Conservation (phyloP, 2,113 vertebrate genomes). For the Ctenodactylus gundi region DNA sequence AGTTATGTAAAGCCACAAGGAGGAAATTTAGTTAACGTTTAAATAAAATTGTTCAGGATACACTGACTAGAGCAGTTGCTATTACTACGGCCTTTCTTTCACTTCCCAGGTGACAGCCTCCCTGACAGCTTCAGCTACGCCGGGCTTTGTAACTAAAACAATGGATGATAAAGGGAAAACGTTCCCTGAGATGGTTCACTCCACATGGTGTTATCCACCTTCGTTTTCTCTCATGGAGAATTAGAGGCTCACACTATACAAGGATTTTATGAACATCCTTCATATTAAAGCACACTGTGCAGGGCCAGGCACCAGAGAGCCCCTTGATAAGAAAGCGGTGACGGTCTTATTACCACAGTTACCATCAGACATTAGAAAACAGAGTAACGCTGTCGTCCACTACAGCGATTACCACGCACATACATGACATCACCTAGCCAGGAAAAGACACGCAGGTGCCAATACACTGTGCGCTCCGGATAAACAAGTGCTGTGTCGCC, state of each 20-base stretch:
- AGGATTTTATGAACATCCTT: not conserved
- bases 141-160: not conserved
- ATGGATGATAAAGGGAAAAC: not conserved
- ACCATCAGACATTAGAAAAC: not conserved
- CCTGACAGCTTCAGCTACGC: not conserved
- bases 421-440: not conserved
- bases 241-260: not conserved
- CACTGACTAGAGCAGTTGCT: not conserved
- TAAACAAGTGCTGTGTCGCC: not conserved
- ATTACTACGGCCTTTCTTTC: not conserved
- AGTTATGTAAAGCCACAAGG: not conserved
- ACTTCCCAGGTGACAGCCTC: not conserved
- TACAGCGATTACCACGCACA: rapidly evolving
- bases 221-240: not conserved
- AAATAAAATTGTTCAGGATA: not conserved
- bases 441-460: not conserved
- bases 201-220: not conserved
- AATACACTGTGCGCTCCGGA: not conserved
- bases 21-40: not conserved
- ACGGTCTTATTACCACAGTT: not conserved
- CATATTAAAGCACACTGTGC: rapidly evolving
- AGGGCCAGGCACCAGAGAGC: not conserved
- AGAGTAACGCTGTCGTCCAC: not conserved
- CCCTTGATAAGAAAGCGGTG: not conserved
- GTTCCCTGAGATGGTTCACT: not conserved